phyloP scores from a whole-genome alignment of 2,888 invertebrate species.

The Perithous albicinctus region DNA sequence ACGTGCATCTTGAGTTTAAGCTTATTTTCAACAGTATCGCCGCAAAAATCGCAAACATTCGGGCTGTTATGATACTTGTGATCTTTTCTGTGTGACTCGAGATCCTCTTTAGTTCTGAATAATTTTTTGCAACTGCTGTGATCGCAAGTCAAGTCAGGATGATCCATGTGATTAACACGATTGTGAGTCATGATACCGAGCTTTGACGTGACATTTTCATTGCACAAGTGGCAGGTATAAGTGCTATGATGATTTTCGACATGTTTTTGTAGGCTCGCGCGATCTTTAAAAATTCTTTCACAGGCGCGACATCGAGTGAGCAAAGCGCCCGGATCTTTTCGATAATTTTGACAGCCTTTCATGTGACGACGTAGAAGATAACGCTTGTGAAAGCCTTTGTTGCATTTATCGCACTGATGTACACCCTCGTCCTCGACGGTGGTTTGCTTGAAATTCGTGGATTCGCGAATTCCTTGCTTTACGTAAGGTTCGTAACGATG shows the following conservation, averaged over 20 bases:
- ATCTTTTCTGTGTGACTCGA: constrained; percentile 85
- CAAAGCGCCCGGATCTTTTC: constrained; percentile 85
- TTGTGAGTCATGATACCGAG: constrained; percentile 87
- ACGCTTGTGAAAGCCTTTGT: constrained; percentile 86
- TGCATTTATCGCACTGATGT: constrained; percentile 86
- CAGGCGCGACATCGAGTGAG: constrained; percentile 87
- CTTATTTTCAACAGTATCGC: constrained; percentile 86
- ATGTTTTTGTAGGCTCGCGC: constrained; percentile 86
- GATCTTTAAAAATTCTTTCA: constrained; percentile 86
- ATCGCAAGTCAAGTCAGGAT: constrained; percentile 86
- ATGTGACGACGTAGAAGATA: constrained; percentile 87
- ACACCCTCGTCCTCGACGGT: constrained; percentile 84
- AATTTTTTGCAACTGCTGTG: constrained; percentile 85
- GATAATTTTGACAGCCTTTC: constrained; percentile 86
- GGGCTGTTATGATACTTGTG: constrained; percentile 85
- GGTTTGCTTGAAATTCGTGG: constrained; percentile 81
- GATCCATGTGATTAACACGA: constrained; percentile 86
- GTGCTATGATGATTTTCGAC: constrained; percentile 86
- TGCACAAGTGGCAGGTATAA: constrained; percentile 86
- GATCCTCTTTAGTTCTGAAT: constrained; percentile 85
- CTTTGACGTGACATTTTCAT: constrained; percentile 86
- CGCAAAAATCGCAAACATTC: constrained; percentile 87
- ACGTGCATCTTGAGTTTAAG: constrained; percentile 87
- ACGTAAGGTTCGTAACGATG: constrained; percentile 83
- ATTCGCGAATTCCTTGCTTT: constrained; percentile 78